A percentile compares a stretch with the other conserved stretches of the same genome.
Evolutionary conservation across 1,140 invertebrate species (phyloP).

Genomic region (Luehdorfia chinensis): DNA sequence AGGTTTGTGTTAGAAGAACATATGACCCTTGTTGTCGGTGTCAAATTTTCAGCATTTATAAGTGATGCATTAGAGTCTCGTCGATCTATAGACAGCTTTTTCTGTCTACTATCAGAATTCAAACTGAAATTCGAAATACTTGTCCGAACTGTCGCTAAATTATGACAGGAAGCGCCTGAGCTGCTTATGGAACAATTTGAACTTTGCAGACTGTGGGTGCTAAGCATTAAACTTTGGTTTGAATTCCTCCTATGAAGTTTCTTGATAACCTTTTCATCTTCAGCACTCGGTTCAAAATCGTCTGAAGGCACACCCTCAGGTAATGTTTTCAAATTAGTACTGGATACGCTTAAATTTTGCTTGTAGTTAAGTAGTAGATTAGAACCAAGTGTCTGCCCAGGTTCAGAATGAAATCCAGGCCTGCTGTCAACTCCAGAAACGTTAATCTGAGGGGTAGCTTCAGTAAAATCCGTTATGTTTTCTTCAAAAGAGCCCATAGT

Average conservation of each 20-base stretch:
- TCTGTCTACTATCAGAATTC: slow-evolving; percentile 62
- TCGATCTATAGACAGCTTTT: slow-evolving; percentile 83
- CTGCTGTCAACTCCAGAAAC: slow-evolving; percentile 42
- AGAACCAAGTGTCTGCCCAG: slow-evolving; percentile 55
- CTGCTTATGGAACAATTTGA: slow-evolving; percentile 72
- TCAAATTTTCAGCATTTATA: slow-evolving; percentile 75
- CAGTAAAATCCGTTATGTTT: slow-evolving; percentile 60
- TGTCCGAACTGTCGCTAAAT: slow-evolving; percentile 61
- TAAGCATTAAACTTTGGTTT: slow-evolving; percentile 91
- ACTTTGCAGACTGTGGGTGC: slow-evolving; percentile 68
- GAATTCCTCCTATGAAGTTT: slow-evolving; percentile 86
- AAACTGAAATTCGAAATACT: slow-evolving; percentile 74
- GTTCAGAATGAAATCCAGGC: slow-evolving; percentile 31
- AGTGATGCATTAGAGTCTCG: slow-evolving; percentile 93
- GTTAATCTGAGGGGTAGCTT: slow-evolving; percentile 53
- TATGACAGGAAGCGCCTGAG: slow-evolving; percentile 67
- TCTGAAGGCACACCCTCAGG: slow-evolving; percentile 82
- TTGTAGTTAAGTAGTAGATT: slow-evolving; percentile 73
- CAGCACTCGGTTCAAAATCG: slow-evolving; percentile 76
- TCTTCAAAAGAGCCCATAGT: slow-evolving; percentile 75
- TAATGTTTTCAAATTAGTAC: slow-evolving; percentile 80
- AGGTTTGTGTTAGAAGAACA: slow-evolving; percentile 63
- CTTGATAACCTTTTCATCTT: slow-evolving; percentile 65
- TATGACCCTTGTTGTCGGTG: slow-evolving; percentile 56
- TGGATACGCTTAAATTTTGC: slow-evolving; percentile 77